Percentiles rank a stretch among this genome's conserved stretches.
phyloP scores from a whole-genome alignment of 2,113 vertebrate genomes.

The Aldabrachelys gigantea region DNA sequence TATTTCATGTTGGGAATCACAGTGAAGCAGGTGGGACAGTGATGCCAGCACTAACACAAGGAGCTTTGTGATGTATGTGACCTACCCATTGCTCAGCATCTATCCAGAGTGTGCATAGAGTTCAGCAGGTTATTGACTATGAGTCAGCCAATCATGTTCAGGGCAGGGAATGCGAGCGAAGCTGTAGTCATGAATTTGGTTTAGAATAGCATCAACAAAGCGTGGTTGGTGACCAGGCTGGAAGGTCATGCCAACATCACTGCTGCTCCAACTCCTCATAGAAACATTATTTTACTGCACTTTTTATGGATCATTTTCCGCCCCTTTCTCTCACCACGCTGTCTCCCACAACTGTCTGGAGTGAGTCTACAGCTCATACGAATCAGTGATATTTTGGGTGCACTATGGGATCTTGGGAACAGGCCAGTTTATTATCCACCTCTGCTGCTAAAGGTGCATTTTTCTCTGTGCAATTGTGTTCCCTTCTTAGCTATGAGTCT shows the following conservation, averaged over 20 bases:
- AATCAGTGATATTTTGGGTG: background rate
- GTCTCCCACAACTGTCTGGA: background rate
- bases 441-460: background rate
- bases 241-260: background rate
- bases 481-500: background rate
- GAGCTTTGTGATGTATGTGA: background rate
- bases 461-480: accelerated
- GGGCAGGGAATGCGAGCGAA: accelerated
- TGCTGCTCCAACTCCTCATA: background rate
- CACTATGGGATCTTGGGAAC: background rate
- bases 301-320: background rate
- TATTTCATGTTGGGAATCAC: background rate
- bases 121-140: background rate
- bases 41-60: background rate
- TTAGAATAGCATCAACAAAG: conserved; percentile 1
- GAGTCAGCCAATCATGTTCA: background rate
- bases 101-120: background rate
- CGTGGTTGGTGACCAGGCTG: background rate
- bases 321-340: background rate
- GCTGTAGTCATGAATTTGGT: background rate
- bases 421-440: background rate
- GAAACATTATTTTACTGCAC: background rate
- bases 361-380: background rate
- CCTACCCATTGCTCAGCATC: background rate
- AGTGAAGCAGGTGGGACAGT: background rate